A percentile compares a stretch with the other conserved stretches of the same genome.
phyloP scores from a whole-genome alignment of 2,888 invertebrate genomes.

The Drosophila anceps region DNA sequence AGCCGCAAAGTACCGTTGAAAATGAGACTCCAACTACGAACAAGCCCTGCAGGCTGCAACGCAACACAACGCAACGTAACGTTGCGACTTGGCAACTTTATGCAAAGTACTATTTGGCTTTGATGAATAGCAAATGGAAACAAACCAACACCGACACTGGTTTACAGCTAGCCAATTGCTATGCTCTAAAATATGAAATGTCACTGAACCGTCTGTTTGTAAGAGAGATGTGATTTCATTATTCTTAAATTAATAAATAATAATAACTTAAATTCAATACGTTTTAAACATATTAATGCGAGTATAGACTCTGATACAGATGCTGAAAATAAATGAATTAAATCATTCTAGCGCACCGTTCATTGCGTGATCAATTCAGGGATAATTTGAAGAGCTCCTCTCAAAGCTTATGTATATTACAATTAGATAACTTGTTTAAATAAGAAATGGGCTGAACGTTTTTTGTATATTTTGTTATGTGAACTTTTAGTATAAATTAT shows the following conservation, averaged over 20 bases:
- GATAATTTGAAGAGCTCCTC: neutral
- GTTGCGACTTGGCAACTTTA: conserved; percentile 67
- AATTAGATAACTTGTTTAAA: too few relatives aligned
- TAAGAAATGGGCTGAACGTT: too few relatives aligned
- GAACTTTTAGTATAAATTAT: too few relatives aligned
- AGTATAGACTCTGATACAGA: neutral
- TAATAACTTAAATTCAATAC: too few relatives aligned
- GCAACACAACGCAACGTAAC: conserved; percentile 44
- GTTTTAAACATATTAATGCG: neutral
- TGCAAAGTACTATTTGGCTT: conserved; percentile 65
- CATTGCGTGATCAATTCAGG: neutral
- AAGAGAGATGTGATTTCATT: neutral
- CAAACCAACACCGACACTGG: conserved; percentile 43
- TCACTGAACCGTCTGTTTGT: conserved; percentile 57
- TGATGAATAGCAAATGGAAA: conserved; percentile 65
- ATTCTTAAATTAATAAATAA: neutral
- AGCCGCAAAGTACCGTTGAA: conserved; percentile 73
- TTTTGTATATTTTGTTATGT: too few relatives aligned
- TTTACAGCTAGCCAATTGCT: conserved; percentile 2
- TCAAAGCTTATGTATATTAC: neutral
- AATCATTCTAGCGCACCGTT: neutral
- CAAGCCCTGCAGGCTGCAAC: conserved; percentile 59
- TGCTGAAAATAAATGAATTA: too few relatives aligned
- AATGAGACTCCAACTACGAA: conserved; percentile 47
- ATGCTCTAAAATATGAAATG: conserved; percentile 24